Base-by-base conservation (phyloP, 2,888 invertebrate genomes). In the Protonemura montana region DNA sequence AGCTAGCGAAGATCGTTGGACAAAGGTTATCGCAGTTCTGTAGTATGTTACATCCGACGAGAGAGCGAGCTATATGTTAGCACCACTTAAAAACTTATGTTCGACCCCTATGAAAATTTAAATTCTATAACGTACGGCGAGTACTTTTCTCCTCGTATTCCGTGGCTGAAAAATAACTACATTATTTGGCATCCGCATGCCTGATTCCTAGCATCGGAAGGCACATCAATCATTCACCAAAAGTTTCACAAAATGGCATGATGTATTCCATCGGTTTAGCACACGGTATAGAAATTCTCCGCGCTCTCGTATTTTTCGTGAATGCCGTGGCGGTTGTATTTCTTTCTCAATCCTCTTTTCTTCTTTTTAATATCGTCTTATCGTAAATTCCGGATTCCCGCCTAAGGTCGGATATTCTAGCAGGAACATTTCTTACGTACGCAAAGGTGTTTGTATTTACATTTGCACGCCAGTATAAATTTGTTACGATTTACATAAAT, bases 401-500 rank as follows among this genome's bases (percentile, higher is more conserved):
- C 59, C 59, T 59, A 7, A 21, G 21, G 59, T 59, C 3, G 3
- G 3, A 59, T 59, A 59, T 21, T 59, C 59, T 13, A 13, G 41
- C 13, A 16, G 59, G 59, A 59, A 59, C 59, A 59, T 59, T 21
- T 59, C 59, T 59, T 21, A 35, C 10, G 10, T 35, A 35, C 35
- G 59, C 21, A 21, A 59, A 59, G 59, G 59, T 78, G 28, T 78
- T 16, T 78, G 78, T 78, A 78, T 78, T 59, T 78, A 78, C 78
- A 28, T 78, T 78, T 6, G 28, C 26, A 78, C 78, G 26, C 13
- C 78, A 16, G 28, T 26, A 28, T 78, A 78, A 78, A 78, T 78
- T 78, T 78, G 78, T 78, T 78, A 2, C 27, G 78, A 78, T 78
- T 78, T 78, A 78, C 78, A 78, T 78, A 78, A 78, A 78, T 78